phyloP scores from a whole-genome alignment of 2,888 invertebrate species.

The Cataglyphis altisquamis region DNA sequence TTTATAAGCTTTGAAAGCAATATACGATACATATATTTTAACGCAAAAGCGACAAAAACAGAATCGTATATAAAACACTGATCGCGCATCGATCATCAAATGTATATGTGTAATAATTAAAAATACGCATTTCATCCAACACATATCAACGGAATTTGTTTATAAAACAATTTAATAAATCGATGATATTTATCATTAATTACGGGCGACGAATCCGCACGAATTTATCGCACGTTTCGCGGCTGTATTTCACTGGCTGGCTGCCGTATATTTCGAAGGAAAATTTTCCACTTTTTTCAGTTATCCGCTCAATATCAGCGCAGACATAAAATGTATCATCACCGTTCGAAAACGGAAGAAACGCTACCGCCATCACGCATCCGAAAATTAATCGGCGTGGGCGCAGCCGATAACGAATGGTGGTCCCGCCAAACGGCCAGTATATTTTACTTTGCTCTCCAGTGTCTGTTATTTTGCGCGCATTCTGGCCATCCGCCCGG shows the following conservation, averaged over 20 bases:
- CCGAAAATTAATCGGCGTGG: conserved; percentile 83
- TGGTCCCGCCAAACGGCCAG: conserved; percentile 80
- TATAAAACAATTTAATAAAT: conserved; percentile 23
- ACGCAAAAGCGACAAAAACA: conserved; percentile 39
- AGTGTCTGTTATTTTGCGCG: conserved; percentile 80
- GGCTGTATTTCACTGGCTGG: conserved; percentile 65
- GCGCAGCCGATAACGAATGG: conserved; percentile 82
- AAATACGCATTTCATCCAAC: conserved; percentile 15
- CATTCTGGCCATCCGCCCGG: conserved; percentile 74
- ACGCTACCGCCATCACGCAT: conserved; percentile 77
- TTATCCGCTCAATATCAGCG: conserved; percentile 76
- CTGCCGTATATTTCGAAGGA: conserved; percentile 67
- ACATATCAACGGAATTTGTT: conserved; percentile 6
- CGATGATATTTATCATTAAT: conserved; percentile 50
- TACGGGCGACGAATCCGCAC: conserved; percentile 46
- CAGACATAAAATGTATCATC: conserved; percentile 77
- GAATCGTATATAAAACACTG: conserved; percentile 30
- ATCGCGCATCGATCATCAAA: conserved; percentile 19
- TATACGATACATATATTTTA: conserved; percentile 29
- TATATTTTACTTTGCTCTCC: conserved; percentile 81
- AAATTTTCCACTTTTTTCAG: conserved; percentile 71
- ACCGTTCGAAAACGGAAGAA: conserved; percentile 71
- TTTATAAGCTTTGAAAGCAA: conserved; percentile 30
- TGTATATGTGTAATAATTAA: conserved; percentile 27
- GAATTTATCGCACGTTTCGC: conserved; percentile 50